Evolutionary conservation across 1,140 invertebrate species (phyloP), one percentile per base, ranked within the genome.

Genomic region (Drosophila arawakana): DNA sequence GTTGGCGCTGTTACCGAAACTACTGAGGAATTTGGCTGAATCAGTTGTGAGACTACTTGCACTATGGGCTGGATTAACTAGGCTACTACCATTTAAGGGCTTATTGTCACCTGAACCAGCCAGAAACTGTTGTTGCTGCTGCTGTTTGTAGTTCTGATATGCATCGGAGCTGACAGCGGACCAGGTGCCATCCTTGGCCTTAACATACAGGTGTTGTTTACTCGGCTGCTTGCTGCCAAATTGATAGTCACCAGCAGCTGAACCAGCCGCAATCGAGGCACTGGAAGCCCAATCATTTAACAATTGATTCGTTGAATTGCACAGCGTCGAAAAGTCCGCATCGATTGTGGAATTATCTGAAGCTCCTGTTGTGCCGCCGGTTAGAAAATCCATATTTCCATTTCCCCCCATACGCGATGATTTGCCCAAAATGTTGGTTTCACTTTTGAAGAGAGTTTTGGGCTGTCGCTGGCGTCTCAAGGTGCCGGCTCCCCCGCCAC

Each of bases 111-210:
- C 84, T 88, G 84, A 63, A 10, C 76, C 73, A 49, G 73, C 73
- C 47, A 75, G 77, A 58, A 83, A 88, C 21, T 78, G 83, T 37
- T 86, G 73, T 46, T 85, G 85, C 30, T 91, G 81, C 15, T 78
- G 77, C 37, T 85, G 90, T 76, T 86, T 90, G 44, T 77, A 91
- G 35, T 50, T 79, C 59, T 92, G 91, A 73, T 92, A 92, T 37
- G 91, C 78, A 61, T 92, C 90, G 52, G 90, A 91, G 58, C 85
- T 91, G 34, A 92, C 91, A 0, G 91, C 89, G 1, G 91, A 92
- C 90, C 91, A 92, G 25, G 90, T 83, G 57, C 91, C 91, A 43
- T 92, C 91, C 73, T 92, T 92, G 62, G 91, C 81, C 72, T 92
- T 92, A 5, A 92, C 84, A 57, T 92, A 92, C 10, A 92, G 54